phyloP scores from a whole-genome alignment of 92 coral and sea anemone genomes.

The Zoanthus gigantus region DNA sequence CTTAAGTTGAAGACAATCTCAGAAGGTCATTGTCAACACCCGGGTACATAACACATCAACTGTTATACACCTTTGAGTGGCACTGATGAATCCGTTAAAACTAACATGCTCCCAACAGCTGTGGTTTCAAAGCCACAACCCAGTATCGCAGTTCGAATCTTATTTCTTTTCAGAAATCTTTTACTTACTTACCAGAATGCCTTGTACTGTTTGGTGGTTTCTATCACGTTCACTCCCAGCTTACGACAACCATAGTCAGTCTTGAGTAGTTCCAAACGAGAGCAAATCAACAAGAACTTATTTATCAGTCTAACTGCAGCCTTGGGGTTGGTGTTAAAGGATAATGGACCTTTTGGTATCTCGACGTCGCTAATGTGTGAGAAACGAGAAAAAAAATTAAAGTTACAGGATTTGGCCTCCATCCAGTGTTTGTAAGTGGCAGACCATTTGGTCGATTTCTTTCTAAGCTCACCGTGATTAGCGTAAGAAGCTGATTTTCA shows the following conservation, averaged over 20 bases:
- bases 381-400: background rate
- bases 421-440: too few species aligned
- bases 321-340: conserved; percentile 89
- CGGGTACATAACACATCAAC: background rate
- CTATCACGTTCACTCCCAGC: conserved; percentile 81
- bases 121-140: too few species aligned
- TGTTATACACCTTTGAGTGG: too few species aligned
- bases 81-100: too few species aligned
- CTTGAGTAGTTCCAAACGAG: conserved; percentile 89
- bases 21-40: too few species aligned
- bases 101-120: too few species aligned
- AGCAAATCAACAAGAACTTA: conserved; percentile 89
- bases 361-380: conserved; percentile 54
- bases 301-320: conserved; percentile 89
- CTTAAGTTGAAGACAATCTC: background rate
- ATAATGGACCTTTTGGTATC: conserved; percentile 88
- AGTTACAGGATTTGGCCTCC: too few species aligned
- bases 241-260: conserved; percentile 96
- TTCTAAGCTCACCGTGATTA: too few species aligned
- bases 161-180: background rate
- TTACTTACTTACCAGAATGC: conserved; percentile 75
- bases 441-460: too few species aligned
- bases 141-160: too few species aligned
- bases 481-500: too few species aligned
- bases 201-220: conserved; percentile 87